Percentiles rank a stretch among this genome's conserved stretches.
Evolutionary conservation across 2,888 invertebrate genomes (phyloP).

Genomic region (Calameuta idolon): DNA sequence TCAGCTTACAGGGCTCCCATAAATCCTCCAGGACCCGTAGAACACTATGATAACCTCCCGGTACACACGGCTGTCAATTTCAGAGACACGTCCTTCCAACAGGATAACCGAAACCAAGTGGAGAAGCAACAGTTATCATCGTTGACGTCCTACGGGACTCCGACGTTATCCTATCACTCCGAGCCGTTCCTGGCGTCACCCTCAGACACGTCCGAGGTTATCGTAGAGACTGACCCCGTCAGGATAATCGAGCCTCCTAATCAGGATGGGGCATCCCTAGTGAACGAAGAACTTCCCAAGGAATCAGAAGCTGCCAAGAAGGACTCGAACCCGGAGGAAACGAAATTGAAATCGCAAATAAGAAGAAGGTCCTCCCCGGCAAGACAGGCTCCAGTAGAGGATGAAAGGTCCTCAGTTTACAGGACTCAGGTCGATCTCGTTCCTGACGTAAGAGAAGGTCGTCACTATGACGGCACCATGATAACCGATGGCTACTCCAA

Average conservation of each 20-base stretch:
- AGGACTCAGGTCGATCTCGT: slow-evolving; percentile 15
- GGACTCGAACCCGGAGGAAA: slow-evolving; percentile 5
- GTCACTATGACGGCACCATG: slow-evolving; percentile 12
- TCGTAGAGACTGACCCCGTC: neutral
- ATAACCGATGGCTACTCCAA: slow-evolving; percentile 18
- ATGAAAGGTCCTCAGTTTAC: slow-evolving; percentile 6
- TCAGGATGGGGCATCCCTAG: neutral
- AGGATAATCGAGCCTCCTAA: neutral
- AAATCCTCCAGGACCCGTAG: slow-evolving; percentile 7
- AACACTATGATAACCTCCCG: slow-evolving; percentile 4
- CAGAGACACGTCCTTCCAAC: neutral
- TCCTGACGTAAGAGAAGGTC: slow-evolving; percentile 17
- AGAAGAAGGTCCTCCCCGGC: slow-evolving; percentile 6
- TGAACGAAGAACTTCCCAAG: neutral
- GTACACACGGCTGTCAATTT: slow-evolving; percentile 7
- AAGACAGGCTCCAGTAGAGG: slow-evolving; percentile 16
- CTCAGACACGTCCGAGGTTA: slow-evolving; percentile 5
- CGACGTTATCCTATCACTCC: slow-evolving; percentile 12
- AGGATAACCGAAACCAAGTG: slow-evolving; percentile 8
- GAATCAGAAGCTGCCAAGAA: slow-evolving; percentile 2
- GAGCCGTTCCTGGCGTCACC: slow-evolving; percentile 11
- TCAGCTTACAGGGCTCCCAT: slow-evolving; percentile 5
- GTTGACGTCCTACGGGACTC: slow-evolving; percentile 20
- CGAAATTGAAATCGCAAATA: slow-evolving; percentile 3
- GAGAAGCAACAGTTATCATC: slow-evolving; percentile 11